Conservation (phyloP, 1,140 invertebrate species). For the Maconellicoccus hirsutus region DNA sequence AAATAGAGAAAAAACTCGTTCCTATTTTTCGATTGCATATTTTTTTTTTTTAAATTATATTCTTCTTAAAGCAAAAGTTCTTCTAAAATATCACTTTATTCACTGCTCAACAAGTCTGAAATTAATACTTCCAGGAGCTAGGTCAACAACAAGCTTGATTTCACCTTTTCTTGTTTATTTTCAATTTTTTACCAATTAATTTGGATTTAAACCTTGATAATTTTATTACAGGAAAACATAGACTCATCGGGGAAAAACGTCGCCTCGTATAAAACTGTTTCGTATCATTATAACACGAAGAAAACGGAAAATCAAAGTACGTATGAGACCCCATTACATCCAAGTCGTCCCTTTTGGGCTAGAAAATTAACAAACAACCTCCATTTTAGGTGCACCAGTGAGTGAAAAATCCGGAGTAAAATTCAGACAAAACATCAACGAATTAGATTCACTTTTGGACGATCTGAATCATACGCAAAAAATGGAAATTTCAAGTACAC, state of each 20-base stretch:
- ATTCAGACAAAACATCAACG: constrained; percentile 31
- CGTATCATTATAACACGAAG: background rate
- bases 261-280: background rate
- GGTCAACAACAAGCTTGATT: too few relatives aligned
- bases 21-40: too few relatives aligned
- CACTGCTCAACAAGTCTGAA: too few relatives aligned
- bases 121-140: too few relatives aligned
- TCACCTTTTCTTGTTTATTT: too few relatives aligned
- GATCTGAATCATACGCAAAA: constrained; percentile 33
- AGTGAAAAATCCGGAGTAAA: constrained; percentile 23
- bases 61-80: too few relatives aligned
- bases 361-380: background rate
- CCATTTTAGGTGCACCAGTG: background rate
- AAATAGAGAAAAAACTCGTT: too few relatives aligned
- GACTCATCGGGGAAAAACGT: background rate
- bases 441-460: constrained; percentile 33
- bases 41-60: too few relatives aligned
- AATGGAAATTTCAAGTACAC: constrained; percentile 30
- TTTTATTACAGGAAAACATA: background rate
- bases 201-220: background rate
- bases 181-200: too few relatives aligned
- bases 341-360: background rate
- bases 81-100: too few relatives aligned
- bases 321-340: background rate
- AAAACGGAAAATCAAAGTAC: background rate